Conservation (phyloP, 37 sponge, comb jelly and placozoan genomes). For the Chondrosia reniformis region DNA sequence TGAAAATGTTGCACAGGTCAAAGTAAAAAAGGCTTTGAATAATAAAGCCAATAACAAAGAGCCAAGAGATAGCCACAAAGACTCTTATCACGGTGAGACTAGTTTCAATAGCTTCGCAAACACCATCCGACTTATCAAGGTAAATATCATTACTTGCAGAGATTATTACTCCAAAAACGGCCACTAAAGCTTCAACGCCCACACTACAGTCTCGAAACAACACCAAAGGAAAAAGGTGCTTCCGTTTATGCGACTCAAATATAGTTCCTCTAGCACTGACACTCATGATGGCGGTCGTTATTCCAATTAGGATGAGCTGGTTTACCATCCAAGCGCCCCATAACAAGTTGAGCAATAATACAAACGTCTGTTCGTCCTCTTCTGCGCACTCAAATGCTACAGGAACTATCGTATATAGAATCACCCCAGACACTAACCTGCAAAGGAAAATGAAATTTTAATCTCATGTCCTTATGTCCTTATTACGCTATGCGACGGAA, state of each 20-base stretch:
- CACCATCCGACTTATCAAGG: no score
- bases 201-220: background rate
- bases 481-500: no score
- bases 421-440: no score
- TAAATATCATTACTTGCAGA: background rate
- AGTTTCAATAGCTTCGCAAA: no score
- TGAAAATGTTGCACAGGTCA: background rate
- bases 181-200: background rate
- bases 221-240: background rate
- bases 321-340: no score
- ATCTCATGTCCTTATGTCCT: no score
- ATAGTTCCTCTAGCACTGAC: slow-evolving; percentile 4
- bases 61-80: slow-evolving; percentile 4
- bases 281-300: slow-evolving; percentile 2
- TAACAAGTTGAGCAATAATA: no score
- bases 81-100: no score
- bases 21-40: background rate
- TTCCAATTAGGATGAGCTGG: background rate
- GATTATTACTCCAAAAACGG: background rate
- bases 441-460: no score
- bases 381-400: no score
- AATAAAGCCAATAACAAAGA: background rate
- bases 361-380: no score
- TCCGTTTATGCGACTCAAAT: background rate
- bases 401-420: no score